Evolutionary conservation across 2,113 vertebrate species (phyloP), one percentile per base, ranked within the genome.

Genomic region (Brachirus orientalis): DNA sequence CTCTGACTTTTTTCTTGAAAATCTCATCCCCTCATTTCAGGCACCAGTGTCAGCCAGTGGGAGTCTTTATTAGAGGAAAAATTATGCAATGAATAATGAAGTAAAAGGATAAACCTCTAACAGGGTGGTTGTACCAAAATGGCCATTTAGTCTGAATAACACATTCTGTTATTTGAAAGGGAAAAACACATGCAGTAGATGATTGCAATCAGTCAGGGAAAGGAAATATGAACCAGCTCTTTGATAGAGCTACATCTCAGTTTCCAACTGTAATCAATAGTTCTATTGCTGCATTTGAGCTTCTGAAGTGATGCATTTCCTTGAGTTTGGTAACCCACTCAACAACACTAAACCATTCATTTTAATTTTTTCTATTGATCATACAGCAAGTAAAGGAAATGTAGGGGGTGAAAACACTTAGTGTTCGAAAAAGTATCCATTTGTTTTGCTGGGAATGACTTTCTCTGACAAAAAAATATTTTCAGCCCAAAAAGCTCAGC

Each of bases 331-430:
- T 63, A 70, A 80, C 82, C 63, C 54, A 52, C 58, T 74, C 57
- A 38, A 46, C 48, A 10, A 64, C 46, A n/a, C 62, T 47, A 45
- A 80, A 69, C 70, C 63, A 73, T 83, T 69, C 57, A 83, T 84
- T 86, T 83, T 82, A 58, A 83, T 87, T 88, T 78, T 66, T 63
- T 77, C 46, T 63, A 73, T 86, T 81, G 67, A 82, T 86, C 77
- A 77, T 78, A 37, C 50, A 28, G 65, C 37, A 68, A 62, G 22
- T 35, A 64, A 57, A 45, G 40, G 28, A 76, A 77, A 72, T 61
- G 48, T 17, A 22, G 22, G 13, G 22, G 10, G 37, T 10, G 14
- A 12, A 60, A 75, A 69, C 44, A 72, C 50, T 77, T 52, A 2
- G 9, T 46, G 61, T 56, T 47, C 58, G n/a, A 20, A 66, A 63